Evolutionary conservation across 2,888 invertebrate genomes (phyloP).

Genomic region (Petrophora chlorosata): DNA sequence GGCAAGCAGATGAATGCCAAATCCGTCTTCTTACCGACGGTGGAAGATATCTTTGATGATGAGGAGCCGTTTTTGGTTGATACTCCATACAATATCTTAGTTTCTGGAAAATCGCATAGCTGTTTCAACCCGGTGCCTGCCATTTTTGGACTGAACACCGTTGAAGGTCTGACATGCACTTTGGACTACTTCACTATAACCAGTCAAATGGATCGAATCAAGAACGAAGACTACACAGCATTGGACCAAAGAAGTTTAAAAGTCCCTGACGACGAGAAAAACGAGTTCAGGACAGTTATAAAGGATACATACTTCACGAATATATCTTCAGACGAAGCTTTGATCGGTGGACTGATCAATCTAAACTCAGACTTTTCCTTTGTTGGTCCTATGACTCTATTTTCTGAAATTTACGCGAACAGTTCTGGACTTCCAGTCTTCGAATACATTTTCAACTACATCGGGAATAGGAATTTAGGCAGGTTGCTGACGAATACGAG

Average conservation of each 20-base stretch:
- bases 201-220: conserved; percentile 66
- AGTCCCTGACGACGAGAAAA: conserved; percentile 52
- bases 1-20: conserved; percentile 71
- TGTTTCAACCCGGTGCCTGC: conserved; percentile 71
- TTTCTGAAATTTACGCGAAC: conserved; percentile 64
- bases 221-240: conserved; percentile 65
- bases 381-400: conserved; percentile 70
- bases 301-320: conserved; percentile 69
- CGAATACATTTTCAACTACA: conserved; percentile 68
- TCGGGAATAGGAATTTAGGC: conserved; percentile 71
- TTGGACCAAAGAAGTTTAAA: conserved; percentile 60
- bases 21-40: conserved; percentile 70
- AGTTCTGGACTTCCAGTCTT: conserved; percentile 55
- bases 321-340: conserved; percentile 58
- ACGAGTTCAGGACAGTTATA: conserved; percentile 56
- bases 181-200: conserved; percentile 69
- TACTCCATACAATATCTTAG: conserved; percentile 72
- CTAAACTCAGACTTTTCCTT: conserved; percentile 70
- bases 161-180: conserved; percentile 79
- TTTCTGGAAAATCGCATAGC: conserved; percentile 43
- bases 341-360: conserved; percentile 72
- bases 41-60: conserved; percentile 61
- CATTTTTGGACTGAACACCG: conserved; percentile 80
- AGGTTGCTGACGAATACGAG: conserved; percentile 68
- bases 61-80: conserved; percentile 72